phyloP scores from a whole-genome alignment of 2,888 invertebrate species.

The Aelia acuminata region DNA sequence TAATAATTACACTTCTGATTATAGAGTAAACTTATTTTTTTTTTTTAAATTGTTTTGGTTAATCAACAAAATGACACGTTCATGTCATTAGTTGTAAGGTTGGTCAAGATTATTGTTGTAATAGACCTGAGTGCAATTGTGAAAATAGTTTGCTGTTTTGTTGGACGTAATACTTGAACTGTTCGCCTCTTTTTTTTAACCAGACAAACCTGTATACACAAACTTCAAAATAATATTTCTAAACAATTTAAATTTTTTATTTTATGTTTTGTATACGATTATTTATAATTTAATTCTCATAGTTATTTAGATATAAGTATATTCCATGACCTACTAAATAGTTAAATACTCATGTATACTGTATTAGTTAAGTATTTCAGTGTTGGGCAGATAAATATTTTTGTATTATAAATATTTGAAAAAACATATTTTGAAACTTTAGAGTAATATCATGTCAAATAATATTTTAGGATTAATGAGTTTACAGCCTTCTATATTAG shows the following conservation, averaged over 20 bases:
- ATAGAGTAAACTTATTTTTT: background rate
- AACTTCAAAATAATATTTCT: background rate
- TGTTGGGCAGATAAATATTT: slow-evolving; percentile 34
- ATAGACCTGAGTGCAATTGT: background rate
- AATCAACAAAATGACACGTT: background rate
- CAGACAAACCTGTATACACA: background rate
- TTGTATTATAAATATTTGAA: slow-evolving; percentile 23
- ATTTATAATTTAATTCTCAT: background rate
- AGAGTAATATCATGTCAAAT: slow-evolving; percentile 39
- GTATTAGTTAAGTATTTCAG: slow-evolving; percentile 16
- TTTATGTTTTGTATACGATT: slow-evolving; percentile 39
- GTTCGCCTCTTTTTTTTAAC: background rate
- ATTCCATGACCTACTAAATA: slow-evolving; percentile 30
- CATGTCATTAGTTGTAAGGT: background rate
- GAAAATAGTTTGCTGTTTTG: background rate
- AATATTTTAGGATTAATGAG: background rate
- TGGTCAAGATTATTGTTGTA: background rate
- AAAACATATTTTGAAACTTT: slow-evolving; percentile 23
- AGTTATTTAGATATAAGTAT: slow-evolving; percentile 4
- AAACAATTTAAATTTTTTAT: background rate
- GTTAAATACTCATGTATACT: slow-evolving; percentile 25
- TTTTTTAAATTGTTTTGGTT: background rate
- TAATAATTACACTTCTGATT: no score
- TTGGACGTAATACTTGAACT: background rate
- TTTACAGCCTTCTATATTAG: slow-evolving; percentile 29